A percentile compares a stretch with the other conserved stretches of the same genome.
Evolutionary conservation across 2,888 invertebrate species (phyloP).

Genomic region (Cryptus armator): DNA sequence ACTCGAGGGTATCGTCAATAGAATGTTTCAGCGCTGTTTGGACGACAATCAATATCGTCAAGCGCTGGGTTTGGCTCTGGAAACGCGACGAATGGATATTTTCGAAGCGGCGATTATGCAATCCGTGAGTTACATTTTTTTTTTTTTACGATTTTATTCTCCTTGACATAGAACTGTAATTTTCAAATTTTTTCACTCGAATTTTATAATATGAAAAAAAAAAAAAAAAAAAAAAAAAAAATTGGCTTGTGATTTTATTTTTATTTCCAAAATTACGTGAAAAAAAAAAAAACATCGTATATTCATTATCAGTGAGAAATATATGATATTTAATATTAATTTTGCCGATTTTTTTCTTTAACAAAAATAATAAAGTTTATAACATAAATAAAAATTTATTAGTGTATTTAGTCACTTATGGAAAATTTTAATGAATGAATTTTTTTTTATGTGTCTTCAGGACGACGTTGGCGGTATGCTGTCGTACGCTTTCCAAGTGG

Average conservation of each 20-base stretch:
- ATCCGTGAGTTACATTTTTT: constrained; percentile 86
- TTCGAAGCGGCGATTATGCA: constrained; percentile 96
- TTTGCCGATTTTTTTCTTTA: too few species aligned
- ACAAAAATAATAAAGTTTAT: too few species aligned
- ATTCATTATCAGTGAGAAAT: too few species aligned
- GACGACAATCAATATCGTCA: constrained; percentile 98
- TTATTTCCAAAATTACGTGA: too few species aligned
- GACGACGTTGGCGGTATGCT: constrained; percentile 97
- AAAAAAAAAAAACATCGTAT: too few species aligned
- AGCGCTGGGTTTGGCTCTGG: constrained; percentile 97
- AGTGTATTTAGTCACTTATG: too few species aligned
- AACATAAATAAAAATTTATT: too few species aligned
- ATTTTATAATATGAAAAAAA: too few species aligned
- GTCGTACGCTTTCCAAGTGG: constrained; percentile 97
- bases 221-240: too few species aligned
- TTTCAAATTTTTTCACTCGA: too few species aligned
- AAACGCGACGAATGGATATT: constrained; percentile 98
- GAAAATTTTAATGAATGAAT: background rate
- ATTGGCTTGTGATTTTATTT: too few species aligned
- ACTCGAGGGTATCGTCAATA: constrained; percentile 96
- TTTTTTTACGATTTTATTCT: background rate
- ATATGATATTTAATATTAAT: too few species aligned
- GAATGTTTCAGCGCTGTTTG: constrained; percentile 98
- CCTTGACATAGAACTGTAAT: background rate
- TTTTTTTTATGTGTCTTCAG: constrained; percentile 78